Evolutionary conservation across 2,113 vertebrate species (phyloP).

Genomic region (Drymodes brunneopygia): DNA sequence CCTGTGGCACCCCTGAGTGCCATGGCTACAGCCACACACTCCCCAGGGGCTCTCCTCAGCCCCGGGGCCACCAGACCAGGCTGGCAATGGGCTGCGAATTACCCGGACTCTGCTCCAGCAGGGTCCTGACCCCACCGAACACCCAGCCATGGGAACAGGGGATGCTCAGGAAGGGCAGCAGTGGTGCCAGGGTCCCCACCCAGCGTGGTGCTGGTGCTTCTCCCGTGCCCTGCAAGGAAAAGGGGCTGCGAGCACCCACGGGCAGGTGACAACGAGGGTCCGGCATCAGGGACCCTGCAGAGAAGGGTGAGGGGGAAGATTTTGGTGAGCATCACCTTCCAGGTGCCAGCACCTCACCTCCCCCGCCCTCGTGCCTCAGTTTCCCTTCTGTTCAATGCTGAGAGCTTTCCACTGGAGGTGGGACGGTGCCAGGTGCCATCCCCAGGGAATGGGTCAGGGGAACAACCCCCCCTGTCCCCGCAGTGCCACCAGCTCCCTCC

Average conservation of each 20-base stretch:
- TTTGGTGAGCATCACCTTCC: not conserved
- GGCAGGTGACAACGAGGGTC: not conserved
- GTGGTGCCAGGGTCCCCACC: not conserved
- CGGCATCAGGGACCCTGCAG: fast-evolving
- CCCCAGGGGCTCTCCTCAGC: not conserved
- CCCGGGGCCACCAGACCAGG: not conserved
- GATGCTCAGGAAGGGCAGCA: not conserved
- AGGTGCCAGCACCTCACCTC: fast-evolving
- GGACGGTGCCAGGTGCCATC: not conserved
- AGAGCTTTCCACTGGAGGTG: not conserved
- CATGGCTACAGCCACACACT: fast-evolving
- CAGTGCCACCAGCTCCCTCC: not conserved
- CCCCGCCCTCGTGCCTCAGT: not conserved
- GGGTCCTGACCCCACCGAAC: not conserved
- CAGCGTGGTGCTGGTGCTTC: fast-evolving
- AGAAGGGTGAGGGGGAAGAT: not conserved
- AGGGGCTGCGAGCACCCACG: fast-evolving
- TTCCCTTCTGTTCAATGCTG: not conserved
- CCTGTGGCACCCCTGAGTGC: not conserved
- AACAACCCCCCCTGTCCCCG: not conserved
- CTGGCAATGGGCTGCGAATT: fast-evolving
- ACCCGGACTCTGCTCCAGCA: not conserved
- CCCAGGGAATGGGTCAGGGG: not conserved
- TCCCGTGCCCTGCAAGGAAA: fast-evolving
- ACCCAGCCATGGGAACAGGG: not conserved